Conservation (phyloP, 2,113 vertebrate genomes). For the Trichechus manatus region DNA sequence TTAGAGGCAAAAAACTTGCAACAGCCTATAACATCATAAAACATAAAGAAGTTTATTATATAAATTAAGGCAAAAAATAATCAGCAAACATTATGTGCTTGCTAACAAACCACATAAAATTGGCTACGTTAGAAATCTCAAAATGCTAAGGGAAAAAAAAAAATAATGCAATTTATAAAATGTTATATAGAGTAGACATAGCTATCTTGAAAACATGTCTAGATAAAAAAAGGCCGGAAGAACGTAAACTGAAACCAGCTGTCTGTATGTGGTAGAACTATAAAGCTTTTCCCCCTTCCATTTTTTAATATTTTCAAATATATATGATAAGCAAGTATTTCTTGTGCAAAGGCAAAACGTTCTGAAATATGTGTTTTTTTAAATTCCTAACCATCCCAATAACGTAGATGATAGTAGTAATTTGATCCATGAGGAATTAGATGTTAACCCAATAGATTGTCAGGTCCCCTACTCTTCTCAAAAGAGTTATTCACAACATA, state of each 20-base stretch:
- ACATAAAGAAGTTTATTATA: not conserved
- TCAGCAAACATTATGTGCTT: not conserved
- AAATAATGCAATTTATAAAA: not conserved
- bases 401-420: not conserved
- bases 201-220: not conserved
- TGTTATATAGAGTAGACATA: not conserved
- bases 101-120: not conserved
- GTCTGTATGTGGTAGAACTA: not conserved
- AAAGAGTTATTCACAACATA: not conserved
- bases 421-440: not conserved
- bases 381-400: not conserved
- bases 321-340: not conserved
- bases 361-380: not conserved
- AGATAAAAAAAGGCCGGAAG: not conserved
- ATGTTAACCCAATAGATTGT: not conserved
- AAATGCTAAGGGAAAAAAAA: not conserved
- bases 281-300: not conserved
- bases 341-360: not conserved
- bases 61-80: constrained; percentile 16
- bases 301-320: not conserved
- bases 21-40: not conserved
- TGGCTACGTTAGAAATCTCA: constrained; percentile 1
- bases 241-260: not conserved
- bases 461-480: not conserved
- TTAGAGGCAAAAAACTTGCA: not conserved